phyloP scores from a whole-genome alignment of 2,113 vertebrate genomes.

The Ptilonorhynchus violaceus region DNA sequence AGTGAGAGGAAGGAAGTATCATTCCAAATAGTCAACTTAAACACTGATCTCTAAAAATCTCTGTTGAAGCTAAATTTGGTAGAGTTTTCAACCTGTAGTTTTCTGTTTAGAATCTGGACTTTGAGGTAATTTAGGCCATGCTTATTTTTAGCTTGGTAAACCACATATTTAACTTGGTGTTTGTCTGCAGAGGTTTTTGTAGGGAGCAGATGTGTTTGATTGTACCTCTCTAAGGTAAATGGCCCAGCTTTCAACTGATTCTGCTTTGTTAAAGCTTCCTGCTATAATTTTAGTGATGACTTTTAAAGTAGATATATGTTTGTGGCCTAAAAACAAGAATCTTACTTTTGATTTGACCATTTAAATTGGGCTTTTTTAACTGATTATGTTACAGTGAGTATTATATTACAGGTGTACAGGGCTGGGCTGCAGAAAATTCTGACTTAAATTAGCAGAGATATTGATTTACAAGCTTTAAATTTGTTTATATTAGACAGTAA shows the following conservation, averaged over 20 bases:
- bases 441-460: background rate
- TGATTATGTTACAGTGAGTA: background rate
- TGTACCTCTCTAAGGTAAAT: background rate
- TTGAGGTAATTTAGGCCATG: background rate
- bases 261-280: background rate
- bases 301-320: background rate
- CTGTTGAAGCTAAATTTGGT: background rate
- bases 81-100: background rate
- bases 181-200: background rate
- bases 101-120: background rate
- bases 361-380: background rate
- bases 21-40: background rate
- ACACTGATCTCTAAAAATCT: background rate
- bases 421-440: background rate
- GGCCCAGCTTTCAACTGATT: background rate
- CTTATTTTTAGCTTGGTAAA: background rate
- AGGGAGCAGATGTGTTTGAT: background rate
- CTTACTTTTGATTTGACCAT: background rate
- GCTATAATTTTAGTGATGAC: background rate
- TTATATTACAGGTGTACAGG: background rate
- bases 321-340: background rate
- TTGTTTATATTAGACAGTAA: background rate
- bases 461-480: background rate
- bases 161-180: background rate
- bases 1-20: background rate